Base-by-base conservation (phyloP, 30 jellyfish, hydroid and myxozoan species). In the Rhopilema esculentum region DNA sequence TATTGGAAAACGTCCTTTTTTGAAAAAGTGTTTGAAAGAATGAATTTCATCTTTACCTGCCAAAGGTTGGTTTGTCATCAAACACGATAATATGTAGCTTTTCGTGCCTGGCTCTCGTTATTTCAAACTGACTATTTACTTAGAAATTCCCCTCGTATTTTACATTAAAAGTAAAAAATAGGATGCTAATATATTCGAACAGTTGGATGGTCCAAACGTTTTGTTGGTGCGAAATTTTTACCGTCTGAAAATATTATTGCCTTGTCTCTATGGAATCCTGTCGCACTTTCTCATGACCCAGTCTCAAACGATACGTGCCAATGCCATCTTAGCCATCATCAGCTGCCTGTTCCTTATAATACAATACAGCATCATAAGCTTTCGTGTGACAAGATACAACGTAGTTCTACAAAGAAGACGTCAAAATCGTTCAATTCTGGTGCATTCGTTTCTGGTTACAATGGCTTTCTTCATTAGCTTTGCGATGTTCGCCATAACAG, bases 371-470 rank as follows among this genome's bases (percentile, higher is more conserved):
- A 22, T 66, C 27, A 23, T 66, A 66, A 18, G 33, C 77, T 66
- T 66, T 20, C 29, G 33, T 0, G 33, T 66, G 33, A 27, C 49
- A 0, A 66, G 33, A 17, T 30, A 66, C 33, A 66, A 66, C 52
- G 77, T 23, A 23, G 18, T 27, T 20, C 29, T 66, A 30, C 49
- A 30, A 21, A 23, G 33, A 23, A 21, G 77, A 30, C 29, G 30
- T 23, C 33, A 27, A 23, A 27, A 66, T 23, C 77, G 77, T 23
- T 30, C 49, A 0, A 21, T 66, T 16, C 33, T 66, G 23, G 19
- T 66, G 29, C 77, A 66, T 23, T 66, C 77, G 20, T 27, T 66
- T 27, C 77, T 66, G 1, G 77, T 66, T 20, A 30, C 77, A 66
- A 23, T 30, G 29, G 77, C 77, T 17, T 66, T 66, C 33, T 23